Evolutionary conservation across 2,113 vertebrate genomes (phyloP), one percentile per base, ranked within the genome.

Genomic region (Myocastor coypus): DNA sequence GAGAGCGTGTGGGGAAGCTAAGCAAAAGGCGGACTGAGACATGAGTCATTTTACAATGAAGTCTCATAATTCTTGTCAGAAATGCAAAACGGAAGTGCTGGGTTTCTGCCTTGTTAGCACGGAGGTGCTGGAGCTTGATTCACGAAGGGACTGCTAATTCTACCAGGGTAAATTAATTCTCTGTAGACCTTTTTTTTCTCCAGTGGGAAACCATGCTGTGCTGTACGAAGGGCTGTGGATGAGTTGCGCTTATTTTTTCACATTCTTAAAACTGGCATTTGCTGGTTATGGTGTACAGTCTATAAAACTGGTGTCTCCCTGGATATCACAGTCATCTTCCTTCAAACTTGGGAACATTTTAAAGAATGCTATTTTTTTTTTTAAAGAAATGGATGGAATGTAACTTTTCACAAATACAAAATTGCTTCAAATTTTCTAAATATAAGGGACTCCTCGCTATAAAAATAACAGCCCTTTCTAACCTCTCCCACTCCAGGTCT

Each of bases 381-480:
- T 55, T 83, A 73, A 96, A 96, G 97, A 98, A 98, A 97, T 98
- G 96, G 96, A 98, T 98, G 98, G 98, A 99, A 99, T 98, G 98
- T 98, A 96, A 98, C 89, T 97, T 98, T 98, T 98, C 97, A 98
- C 97, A 97, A 95, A 97, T 98, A 98, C 97, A 98, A 98, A 98
- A 98, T 97, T 24, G 52, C 97, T 98, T 98, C 64, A 98, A 98
- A 94, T 98, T 97, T 98, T 89, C 97, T 98, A 98, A 98, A 97
- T 97, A 98, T 92, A 97, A 98, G 97, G 97, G 98, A 98, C 94
- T 96, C 96, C 95, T 98, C 89, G 83, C 97, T 98, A 98, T 93
- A 98, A 98, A 98, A 98, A 98, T 98, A 98, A 98, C 87, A 97
- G 96, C 22, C 97, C 97, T 94, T 96, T 96, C 97, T 96, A 63